Evolutionary conservation across 2,797 vertebrate genomes (phyloP).

Genomic region (Limnodromus scolopaceus): DNA sequence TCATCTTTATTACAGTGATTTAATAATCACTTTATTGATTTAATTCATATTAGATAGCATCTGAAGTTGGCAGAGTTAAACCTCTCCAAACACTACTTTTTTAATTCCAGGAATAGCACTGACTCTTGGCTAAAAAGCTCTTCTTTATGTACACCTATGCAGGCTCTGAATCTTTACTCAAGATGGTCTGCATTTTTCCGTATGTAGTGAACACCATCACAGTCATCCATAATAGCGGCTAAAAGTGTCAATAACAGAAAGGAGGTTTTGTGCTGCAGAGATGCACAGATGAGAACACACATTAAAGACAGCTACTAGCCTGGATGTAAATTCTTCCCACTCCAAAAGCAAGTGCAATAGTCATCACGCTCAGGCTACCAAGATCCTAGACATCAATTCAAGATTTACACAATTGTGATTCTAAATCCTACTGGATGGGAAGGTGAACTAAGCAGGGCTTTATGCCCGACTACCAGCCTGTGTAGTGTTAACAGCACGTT

Average conservation of each 20-base stretch:
- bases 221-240: not conserved
- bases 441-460: not conserved
- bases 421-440: not conserved
- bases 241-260: not conserved
- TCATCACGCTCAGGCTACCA: not conserved
- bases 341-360: not conserved
- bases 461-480: not conserved
- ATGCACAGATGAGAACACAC: not conserved
- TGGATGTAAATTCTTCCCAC: not conserved
- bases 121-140: not conserved
- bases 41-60: slow-evolving; percentile 25
- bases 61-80: slow-evolving; percentile 15
- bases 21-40: slow-evolving; percentile 56
- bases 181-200: not conserved
- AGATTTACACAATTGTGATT: not conserved
- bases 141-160: rapidly evolving
- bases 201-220: not conserved
- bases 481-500: not conserved
- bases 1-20: slow-evolving; percentile 10
- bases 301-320: not conserved
- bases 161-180: not conserved
- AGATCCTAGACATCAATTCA: not conserved
- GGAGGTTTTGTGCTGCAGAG: not conserved
- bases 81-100: not conserved
- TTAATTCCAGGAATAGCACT: not conserved